Evolutionary conservation across 2,888 invertebrate genomes (phyloP).

Genomic region (Aethes cnicana): DNA sequence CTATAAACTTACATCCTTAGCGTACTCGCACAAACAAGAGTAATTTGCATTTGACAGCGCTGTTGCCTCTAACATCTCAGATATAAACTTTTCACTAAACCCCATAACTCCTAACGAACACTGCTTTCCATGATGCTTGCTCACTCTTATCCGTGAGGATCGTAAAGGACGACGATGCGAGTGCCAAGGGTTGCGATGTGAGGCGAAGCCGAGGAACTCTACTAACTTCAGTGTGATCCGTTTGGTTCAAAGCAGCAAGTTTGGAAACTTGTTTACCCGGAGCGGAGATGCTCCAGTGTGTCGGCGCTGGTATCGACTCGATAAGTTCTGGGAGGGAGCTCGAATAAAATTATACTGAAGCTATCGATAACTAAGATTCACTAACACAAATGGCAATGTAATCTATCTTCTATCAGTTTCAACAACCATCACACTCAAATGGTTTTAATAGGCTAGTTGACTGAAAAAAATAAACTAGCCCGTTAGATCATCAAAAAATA

Average conservation of each 20-base stretch:
- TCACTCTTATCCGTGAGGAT: neutral
- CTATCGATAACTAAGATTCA: neutral
- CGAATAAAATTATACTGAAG: neutral
- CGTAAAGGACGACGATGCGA: neutral
- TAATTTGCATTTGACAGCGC: too few species aligned
- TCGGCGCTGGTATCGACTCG: neutral
- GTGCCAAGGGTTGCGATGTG: neutral
- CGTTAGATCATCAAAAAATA: too few species aligned
- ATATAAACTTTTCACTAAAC: too few species aligned
- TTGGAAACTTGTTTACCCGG: constrained; percentile 49
- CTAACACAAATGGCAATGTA: too few species aligned
- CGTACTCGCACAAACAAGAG: too few species aligned
- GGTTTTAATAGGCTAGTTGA: too few species aligned
- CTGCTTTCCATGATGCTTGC: neutral
- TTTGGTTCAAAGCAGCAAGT: constrained; percentile 40
- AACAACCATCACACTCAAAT: too few species aligned
- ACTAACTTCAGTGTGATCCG: constrained; percentile 31
- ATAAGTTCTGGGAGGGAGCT: neutral
- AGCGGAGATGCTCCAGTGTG: constrained; percentile 14
- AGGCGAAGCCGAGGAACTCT: too few species aligned
- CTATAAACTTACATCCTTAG: too few species aligned
- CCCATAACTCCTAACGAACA: neutral
- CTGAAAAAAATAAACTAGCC: too few species aligned
- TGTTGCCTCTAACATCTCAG: too few species aligned
- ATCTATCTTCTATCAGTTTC: too few species aligned